Evolutionary conservation across 2,888 invertebrate species (phyloP).

Genomic region (Palloptera scutellata): DNA sequence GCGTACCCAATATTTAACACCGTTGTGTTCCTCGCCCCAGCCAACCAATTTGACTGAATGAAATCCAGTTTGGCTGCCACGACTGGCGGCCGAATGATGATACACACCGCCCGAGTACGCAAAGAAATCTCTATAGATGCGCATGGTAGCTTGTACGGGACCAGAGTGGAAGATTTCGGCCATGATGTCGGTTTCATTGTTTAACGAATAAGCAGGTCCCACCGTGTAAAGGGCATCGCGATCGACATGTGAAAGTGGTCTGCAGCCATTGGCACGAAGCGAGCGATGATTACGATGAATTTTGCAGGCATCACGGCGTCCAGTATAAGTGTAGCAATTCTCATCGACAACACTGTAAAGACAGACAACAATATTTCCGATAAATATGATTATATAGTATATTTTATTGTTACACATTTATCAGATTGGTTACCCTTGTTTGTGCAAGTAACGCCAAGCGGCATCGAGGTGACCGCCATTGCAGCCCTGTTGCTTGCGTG

Average conservation of each 20-base stretch:
- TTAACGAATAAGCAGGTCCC: constrained; percentile 79
- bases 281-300: constrained; percentile 65
- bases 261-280: constrained; percentile 68
- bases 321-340: constrained; percentile 84
- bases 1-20: constrained; percentile 85
- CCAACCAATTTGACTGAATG: constrained; percentile 93
- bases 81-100: constrained; percentile 69
- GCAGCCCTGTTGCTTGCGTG: constrained; percentile 82
- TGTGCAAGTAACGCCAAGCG: constrained; percentile 89
- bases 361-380: background rate
- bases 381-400: no score
- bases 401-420: no score
- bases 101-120: constrained; percentile 88
- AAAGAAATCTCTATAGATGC: constrained; percentile 92
- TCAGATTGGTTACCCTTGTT: constrained; percentile 70
- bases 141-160: constrained; percentile 93
- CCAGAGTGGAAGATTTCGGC: constrained; percentile 89
- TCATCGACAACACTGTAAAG: constrained; percentile 80
- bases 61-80: constrained; percentile 72
- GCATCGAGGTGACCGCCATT: constrained; percentile 88
- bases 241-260: constrained; percentile 59
- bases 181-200: constrained; percentile 86
- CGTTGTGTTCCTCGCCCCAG: constrained; percentile 81
- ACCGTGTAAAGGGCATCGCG: constrained; percentile 74
- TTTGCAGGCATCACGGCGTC: constrained; percentile 71